These are phyloP conservation scores for Muscidifurax raptorellus DNA, from an alignment of 1,140 invertebrate genomes.

Conservation along the genomic window DNA sequence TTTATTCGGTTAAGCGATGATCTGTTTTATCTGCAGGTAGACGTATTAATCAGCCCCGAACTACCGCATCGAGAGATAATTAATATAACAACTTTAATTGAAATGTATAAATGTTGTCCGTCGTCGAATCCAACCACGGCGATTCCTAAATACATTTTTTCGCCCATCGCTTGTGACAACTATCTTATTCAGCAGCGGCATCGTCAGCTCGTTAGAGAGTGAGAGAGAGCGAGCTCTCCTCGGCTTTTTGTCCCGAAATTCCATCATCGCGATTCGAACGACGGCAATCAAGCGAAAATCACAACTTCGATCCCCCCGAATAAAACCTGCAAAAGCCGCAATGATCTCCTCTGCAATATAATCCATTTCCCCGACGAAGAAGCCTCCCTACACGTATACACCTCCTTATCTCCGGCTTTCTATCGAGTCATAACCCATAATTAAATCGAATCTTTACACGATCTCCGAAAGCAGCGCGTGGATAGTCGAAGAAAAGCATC, in stretches of 20 bases:
- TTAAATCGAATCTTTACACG: slow-evolving; percentile 42
- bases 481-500: slow-evolving; percentile 45
- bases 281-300: slow-evolving; percentile 1
- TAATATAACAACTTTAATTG: too few relatives aligned
- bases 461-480: slow-evolving; percentile 52
- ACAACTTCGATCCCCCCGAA: background rate
- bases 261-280: background rate
- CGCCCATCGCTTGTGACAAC: background rate
- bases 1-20: background rate
- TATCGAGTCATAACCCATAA: slow-evolving; percentile 47
- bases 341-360: background rate
- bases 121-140: background rate
- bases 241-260: background rate
- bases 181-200: background rate
- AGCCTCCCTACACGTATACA: background rate
- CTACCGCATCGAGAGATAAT: too few relatives aligned
- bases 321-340: slow-evolving; percentile 3
- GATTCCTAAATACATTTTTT: background rate
- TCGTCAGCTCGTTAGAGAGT: background rate
- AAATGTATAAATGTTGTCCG: too few relatives aligned
- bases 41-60: background rate
- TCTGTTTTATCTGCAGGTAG: background rate
- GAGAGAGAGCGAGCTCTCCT: too few relatives aligned
- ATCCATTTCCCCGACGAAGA: background rate
- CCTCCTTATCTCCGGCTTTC: slow-evolving; percentile 33